Percentiles rank a stretch among this genome's conserved stretches.
phyloP scores from a whole-genome alignment of 1,140 invertebrate genomes.

The Drosophila repletoides region DNA sequence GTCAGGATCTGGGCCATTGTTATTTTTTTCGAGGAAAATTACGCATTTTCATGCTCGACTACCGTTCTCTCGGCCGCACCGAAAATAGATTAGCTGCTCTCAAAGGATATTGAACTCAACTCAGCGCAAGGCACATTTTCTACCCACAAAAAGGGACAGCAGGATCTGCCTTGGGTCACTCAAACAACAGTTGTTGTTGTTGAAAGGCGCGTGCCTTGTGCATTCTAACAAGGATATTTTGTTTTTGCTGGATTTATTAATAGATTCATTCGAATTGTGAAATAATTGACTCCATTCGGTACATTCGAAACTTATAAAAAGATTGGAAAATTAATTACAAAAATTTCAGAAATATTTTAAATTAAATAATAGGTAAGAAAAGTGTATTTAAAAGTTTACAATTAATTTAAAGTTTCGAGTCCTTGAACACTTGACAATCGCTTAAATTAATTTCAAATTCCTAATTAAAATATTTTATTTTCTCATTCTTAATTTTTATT shows the following conservation, averaged over 20 bases:
- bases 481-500: too few species aligned
- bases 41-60: constrained; percentile 78
- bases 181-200: constrained; percentile 12
- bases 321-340: too few species aligned
- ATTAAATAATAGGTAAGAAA: too few species aligned
- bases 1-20: constrained; percentile 15
- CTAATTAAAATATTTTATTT: too few species aligned
- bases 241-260: constrained; percentile 10
- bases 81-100: constrained; percentile 72
- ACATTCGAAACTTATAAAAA: too few species aligned
- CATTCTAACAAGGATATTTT: neutral
- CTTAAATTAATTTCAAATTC: too few species aligned
- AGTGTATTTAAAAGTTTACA: too few species aligned
- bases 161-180: constrained; percentile 41
- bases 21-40: constrained; percentile 66
- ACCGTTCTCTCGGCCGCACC: constrained; percentile 55
- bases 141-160: constrained; percentile 24
- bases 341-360: too few species aligned
- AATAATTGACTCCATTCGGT: neutral
- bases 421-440: too few species aligned
- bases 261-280: neutral
- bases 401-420: too few species aligned
- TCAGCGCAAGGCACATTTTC: too few species aligned
- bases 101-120: constrained; percentile 72
- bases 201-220: constrained; percentile 52